phyloP scores from a whole-genome alignment of 2,888 invertebrate genomes.

The Drymonia ruficornis region DNA sequence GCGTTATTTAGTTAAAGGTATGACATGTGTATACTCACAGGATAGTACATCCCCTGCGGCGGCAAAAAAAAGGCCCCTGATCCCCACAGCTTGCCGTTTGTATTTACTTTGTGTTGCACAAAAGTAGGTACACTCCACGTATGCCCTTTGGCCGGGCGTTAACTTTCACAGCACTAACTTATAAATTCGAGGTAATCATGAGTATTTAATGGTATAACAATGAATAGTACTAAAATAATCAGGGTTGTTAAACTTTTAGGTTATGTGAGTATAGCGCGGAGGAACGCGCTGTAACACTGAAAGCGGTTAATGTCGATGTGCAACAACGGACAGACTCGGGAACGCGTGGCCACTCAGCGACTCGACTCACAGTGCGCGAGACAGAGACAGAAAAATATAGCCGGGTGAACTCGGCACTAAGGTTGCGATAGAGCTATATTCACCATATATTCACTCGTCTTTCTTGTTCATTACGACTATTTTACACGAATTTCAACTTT shows the following conservation, averaged over 20 bases:
- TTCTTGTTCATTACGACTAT: slow-evolving; percentile 27
- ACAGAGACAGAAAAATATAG: slow-evolving; percentile 56
- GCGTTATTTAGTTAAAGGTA: slow-evolving; percentile 20
- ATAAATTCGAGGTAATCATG: slow-evolving; percentile 80
- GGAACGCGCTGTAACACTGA: slow-evolving; percentile 82
- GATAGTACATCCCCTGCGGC: slow-evolving; percentile 98
- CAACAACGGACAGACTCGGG: slow-evolving; percentile 72
- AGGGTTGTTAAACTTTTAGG: slow-evolving; percentile 74
- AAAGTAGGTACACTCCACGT: slow-evolving; percentile 79
- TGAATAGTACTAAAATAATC: slow-evolving; percentile 66
- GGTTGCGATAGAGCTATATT: slow-evolving; percentile 41
- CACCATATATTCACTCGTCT: too few species aligned
- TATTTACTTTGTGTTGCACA: slow-evolving; percentile 86
- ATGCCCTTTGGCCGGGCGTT: slow-evolving; percentile 74
- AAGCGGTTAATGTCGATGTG: slow-evolving; percentile 82
- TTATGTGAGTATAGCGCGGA: slow-evolving; percentile 80
- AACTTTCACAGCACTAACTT: slow-evolving; percentile 79
- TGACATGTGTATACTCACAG: slow-evolving; percentile 88
- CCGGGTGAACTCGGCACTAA: slow-evolving; percentile 47
- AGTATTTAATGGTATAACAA: slow-evolving; percentile 69
- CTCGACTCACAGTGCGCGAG: slow-evolving; percentile 42
- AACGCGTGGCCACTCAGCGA: slow-evolving; percentile 64
- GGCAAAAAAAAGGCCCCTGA: slow-evolving; percentile 98
- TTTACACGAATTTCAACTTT: slow-evolving; percentile 41
- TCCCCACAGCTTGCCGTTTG: slow-evolving; percentile 98